These are phyloP conservation scores for Ectemnius lituratus DNA, from an alignment of 2,888 invertebrate species.

Conservation along the genomic window DNA sequence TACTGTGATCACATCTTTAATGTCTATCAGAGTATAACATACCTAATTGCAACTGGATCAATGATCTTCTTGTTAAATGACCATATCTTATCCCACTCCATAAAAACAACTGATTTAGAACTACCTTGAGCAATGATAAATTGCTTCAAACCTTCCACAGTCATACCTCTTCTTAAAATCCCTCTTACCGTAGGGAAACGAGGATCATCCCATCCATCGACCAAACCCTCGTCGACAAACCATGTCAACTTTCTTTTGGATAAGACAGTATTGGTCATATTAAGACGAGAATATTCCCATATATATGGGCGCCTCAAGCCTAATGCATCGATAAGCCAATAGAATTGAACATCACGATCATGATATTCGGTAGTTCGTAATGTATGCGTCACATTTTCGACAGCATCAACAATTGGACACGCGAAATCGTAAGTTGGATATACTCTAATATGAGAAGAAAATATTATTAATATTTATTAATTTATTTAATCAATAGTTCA, in stretches of 20 bases:
- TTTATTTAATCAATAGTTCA: neutral
- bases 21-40: constrained; percentile 67
- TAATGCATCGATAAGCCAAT: constrained; percentile 95
- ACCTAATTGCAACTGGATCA: constrained; percentile 96
- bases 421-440: constrained; percentile 99
- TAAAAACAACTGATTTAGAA: constrained; percentile 97
- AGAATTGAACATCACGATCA: constrained; percentile 98
- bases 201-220: constrained; percentile 99
- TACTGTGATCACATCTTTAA: neutral
- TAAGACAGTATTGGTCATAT: constrained; percentile 98
- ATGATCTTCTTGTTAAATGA: constrained; percentile 99
- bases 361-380: constrained; percentile 99
- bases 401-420: constrained; percentile 98
- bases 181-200: constrained; percentile 99
- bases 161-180: constrained; percentile 96
- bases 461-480: neutral
- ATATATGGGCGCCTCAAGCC: constrained; percentile 93
- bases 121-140: constrained; percentile 99
- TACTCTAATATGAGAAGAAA: constrained; percentile 81
- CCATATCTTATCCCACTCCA: constrained; percentile 99
- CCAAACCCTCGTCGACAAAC: constrained; percentile 96
- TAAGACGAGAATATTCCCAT: constrained; percentile 95
- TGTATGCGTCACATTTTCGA: constrained; percentile 98
- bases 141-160: constrained; percentile 96
- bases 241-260: constrained; percentile 98